Evolutionary conservation across 2,888 invertebrate species (phyloP).

Genomic region (Cheilosia urbana): DNA sequence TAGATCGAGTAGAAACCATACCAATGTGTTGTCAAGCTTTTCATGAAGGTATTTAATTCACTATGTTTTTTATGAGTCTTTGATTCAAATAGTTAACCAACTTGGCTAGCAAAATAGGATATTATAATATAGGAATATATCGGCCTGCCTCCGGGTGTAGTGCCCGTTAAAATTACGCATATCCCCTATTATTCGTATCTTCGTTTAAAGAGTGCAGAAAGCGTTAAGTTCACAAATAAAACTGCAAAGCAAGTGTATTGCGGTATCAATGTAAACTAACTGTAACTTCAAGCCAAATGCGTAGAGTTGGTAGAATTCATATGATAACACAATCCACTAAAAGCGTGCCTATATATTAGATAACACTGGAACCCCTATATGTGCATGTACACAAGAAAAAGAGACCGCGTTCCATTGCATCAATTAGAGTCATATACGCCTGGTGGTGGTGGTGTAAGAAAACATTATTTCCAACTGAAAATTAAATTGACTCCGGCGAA

Average conservation of each 20-base stretch:
- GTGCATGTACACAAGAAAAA: constrained; percentile 39
- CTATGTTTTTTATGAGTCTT: too few species aligned
- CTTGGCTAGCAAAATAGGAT: too few species aligned
- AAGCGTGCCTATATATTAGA: constrained; percentile 50
- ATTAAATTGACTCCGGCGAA: constrained; percentile 1
- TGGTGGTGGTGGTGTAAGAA: too few species aligned
- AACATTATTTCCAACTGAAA: constrained; percentile 26
- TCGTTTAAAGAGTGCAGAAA: not conserved
- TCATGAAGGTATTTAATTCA: too few species aligned
- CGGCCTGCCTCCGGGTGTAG: too few species aligned
- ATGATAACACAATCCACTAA: constrained; percentile 50
- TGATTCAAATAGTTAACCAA: too few species aligned
- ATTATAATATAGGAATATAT: too few species aligned
- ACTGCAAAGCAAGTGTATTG: not conserved
- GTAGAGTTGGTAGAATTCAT: constrained; percentile 8
- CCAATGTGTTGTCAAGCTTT: too few species aligned
- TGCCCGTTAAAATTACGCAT: too few species aligned
- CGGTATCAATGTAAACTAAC: not conserved
- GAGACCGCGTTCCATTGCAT: constrained; percentile 70
- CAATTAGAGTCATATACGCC: constrained; percentile 51
- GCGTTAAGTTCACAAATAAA: not conserved
- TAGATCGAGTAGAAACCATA: too few species aligned
- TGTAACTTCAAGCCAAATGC: not conserved
- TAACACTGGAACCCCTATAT: constrained; percentile 61
- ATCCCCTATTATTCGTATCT: too few species aligned